These are phyloP conservation scores for Tyto alba DNA, from an alignment of 2,113 vertebrate species.

Conservation along the genomic window DNA sequence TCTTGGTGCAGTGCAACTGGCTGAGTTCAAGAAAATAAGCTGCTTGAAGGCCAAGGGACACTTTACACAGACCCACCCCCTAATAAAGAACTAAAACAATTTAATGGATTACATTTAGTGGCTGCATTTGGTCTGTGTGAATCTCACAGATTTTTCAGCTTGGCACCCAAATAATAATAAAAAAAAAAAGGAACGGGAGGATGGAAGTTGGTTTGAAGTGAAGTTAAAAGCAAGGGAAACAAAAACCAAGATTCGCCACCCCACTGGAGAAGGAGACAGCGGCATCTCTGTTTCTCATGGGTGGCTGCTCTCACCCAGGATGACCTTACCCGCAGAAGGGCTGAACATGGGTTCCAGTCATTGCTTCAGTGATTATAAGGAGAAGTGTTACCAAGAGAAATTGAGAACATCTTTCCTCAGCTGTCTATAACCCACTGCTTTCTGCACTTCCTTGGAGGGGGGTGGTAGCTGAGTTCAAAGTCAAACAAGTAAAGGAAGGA, in stretches of 20 bases:
- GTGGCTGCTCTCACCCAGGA: background rate
- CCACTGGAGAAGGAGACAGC: background rate
- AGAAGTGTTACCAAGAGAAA: background rate
- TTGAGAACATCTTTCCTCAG: background rate
- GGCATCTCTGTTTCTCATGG: background rate
- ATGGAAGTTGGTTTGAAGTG: background rate
- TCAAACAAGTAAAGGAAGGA: background rate
- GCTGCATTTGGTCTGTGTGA: background rate
- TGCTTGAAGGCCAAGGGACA: background rate
- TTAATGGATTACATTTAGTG: background rate
- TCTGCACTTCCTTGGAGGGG: background rate
- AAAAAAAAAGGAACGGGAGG: background rate
- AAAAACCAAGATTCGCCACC: background rate
- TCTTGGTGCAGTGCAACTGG: background rate
- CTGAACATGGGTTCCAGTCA: accelerated
- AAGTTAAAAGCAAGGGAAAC: constrained; percentile 14
- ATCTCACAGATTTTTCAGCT: background rate
- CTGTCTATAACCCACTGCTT: background rate
- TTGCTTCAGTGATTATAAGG: background rate
- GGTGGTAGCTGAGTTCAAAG: background rate
- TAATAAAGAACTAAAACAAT: background rate
- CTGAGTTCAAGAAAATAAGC: background rate
- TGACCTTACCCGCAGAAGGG: background rate
- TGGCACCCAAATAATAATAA: background rate
- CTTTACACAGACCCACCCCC: background rate